These are phyloP conservation scores for Hycleus cichorii DNA, from an alignment of 1,140 invertebrate species.

Conservation along the genomic window DNA sequence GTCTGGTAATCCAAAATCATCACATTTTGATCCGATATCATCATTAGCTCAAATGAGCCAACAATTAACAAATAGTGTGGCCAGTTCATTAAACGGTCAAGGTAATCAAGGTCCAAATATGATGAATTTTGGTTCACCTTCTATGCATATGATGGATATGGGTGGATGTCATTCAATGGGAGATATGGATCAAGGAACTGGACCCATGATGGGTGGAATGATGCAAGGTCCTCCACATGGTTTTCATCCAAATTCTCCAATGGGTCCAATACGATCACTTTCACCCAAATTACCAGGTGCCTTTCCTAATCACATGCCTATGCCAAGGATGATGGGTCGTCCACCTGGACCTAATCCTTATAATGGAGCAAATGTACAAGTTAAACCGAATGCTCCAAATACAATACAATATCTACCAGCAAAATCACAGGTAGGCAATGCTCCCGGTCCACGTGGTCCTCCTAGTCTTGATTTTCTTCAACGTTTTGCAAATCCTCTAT, in stretches of 20 bases:
- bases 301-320: slow-evolving; percentile 40
- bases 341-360: slow-evolving; percentile 59
- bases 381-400: slow-evolving; percentile 93
- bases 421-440: slow-evolving; percentile 64
- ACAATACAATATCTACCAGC: slow-evolving; percentile 97
- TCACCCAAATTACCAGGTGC: slow-evolving; percentile 43
- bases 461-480: slow-evolving; percentile 90
- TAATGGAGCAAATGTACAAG: slow-evolving; percentile 81
- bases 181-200: slow-evolving; percentile 37
- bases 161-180: slow-evolving; percentile 38
- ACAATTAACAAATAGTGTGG: slow-evolving; percentile 69
- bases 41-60: slow-evolving; percentile 92
- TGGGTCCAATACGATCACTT: slow-evolving; percentile 41
- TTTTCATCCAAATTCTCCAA: slow-evolving; percentile 40
- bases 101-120: slow-evolving; percentile 50
- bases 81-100: slow-evolving; percentile 46
- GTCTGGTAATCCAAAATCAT: slow-evolving; percentile 49
- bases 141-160: slow-evolving; percentile 50
- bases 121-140: slow-evolving; percentile 51
- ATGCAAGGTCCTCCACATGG: slow-evolving; percentile 40
- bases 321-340: slow-evolving; percentile 46
- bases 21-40: slow-evolving; percentile 84
- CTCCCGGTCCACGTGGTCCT: slow-evolving; percentile 62
- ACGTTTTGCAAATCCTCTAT: slow-evolving; percentile 72
- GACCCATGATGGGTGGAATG: slow-evolving; percentile 37